Evolutionary conservation across 2,113 vertebrate genomes (phyloP).

Genomic region (Xiphophorus couchianus): DNA sequence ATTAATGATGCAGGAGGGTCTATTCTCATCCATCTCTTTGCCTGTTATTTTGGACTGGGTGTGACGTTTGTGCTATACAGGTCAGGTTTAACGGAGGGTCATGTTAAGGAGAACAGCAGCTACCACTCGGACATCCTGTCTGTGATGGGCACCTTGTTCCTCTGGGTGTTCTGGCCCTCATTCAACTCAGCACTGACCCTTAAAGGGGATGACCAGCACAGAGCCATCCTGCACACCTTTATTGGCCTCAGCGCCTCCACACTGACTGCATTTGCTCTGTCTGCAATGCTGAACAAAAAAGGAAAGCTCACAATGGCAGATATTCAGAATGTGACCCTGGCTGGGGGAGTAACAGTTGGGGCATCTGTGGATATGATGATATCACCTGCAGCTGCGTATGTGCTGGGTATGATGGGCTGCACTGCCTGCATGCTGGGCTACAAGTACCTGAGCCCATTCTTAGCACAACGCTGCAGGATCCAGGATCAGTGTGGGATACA

Average conservation of each 20-base stretch:
- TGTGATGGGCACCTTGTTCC: conserved; percentile 82
- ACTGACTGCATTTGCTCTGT: conserved; percentile 81
- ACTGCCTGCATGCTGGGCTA: conserved; percentile 82
- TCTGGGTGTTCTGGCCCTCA: conserved; percentile 91
- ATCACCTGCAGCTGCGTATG: conserved; percentile 75
- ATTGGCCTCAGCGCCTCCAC: conserved; percentile 82
- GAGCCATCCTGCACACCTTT: conserved; percentile 85
- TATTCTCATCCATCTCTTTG: conserved; percentile 86
- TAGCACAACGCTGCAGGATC: conserved; percentile 68
- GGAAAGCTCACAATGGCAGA: conserved; percentile 82
- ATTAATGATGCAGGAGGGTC: conserved; percentile 85
- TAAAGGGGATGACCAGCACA: conserved; percentile 81
- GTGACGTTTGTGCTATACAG: conserved; percentile 83
- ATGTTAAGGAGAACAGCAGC: conserved; percentile 79
- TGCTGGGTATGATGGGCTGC: conserved; percentile 82
- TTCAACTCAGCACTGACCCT: conserved; percentile 83
- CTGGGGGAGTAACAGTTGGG: conserved; percentile 83
- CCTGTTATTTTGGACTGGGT: conserved; percentile 87
- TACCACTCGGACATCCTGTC: conserved; percentile 81
- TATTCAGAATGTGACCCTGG: conserved; percentile 86
- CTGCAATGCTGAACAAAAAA: conserved; percentile 79
- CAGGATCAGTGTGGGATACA: conserved; percentile 88
- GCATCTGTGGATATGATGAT: conserved; percentile 83
- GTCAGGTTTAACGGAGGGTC: conserved; percentile 35
- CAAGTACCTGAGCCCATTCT: conserved; percentile 81